These are phyloP conservation scores for Callosobruchus maculatus DNA, from an alignment of 2,888 invertebrate species.

Conservation along the genomic window DNA sequence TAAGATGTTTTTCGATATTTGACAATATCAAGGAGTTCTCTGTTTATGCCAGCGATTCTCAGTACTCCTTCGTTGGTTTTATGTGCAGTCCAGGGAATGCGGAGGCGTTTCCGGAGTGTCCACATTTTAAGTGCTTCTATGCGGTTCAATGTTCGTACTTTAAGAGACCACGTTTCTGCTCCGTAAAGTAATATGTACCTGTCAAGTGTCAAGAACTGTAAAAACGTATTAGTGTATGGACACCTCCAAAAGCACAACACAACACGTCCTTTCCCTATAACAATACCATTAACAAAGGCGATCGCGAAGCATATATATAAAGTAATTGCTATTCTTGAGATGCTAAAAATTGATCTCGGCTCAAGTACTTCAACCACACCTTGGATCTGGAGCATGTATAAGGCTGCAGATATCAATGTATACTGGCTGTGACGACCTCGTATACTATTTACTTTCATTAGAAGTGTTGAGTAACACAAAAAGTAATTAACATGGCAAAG, in stretches of 20 bases:
- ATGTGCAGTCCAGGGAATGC: too few relatives aligned
- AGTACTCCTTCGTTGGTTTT: too few relatives aligned
- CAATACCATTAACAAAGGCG: not conserved
- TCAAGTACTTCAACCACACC: conserved; percentile 8
- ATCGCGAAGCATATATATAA: conserved; percentile 4
- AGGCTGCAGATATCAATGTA: conserved; percentile 9
- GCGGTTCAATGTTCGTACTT: too few relatives aligned
- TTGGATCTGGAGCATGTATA: conserved; percentile 5
- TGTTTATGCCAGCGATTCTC: too few relatives aligned
- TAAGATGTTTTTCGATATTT: too few relatives aligned
- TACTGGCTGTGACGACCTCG: conserved; percentile 6
- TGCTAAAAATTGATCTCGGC: conserved; percentile 14
- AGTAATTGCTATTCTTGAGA: conserved; percentile 14
- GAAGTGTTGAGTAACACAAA: conserved; percentile 1
- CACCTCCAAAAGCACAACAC: not conserved
- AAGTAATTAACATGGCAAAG: not conserved
- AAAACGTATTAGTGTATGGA: not conserved
- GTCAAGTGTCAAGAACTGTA: too few relatives aligned
- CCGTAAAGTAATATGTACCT: too few relatives aligned
- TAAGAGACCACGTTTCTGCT: too few relatives aligned
- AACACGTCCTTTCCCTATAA: not conserved
- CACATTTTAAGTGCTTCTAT: too few relatives aligned
- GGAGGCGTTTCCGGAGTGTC: too few relatives aligned
- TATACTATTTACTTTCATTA: conserved; percentile 17
- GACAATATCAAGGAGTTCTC: too few relatives aligned